A percentile compares a stretch with the other conserved stretches of the same genome.
These are phyloP conservation scores for Meloidogyne chitwoodi DNA, from an alignment of 1,140 invertebrate species.

Conservation along the genomic window DNA sequence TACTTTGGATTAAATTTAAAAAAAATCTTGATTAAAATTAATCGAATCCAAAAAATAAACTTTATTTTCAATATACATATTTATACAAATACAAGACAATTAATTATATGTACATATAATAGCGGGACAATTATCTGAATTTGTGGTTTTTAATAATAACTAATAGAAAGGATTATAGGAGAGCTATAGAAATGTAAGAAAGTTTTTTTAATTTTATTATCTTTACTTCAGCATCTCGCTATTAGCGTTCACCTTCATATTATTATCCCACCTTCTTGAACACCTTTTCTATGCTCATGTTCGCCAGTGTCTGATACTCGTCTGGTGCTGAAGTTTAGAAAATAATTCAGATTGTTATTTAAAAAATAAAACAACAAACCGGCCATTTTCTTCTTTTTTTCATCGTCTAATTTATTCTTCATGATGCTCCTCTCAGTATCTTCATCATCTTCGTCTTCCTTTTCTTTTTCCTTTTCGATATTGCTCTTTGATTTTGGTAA, in stretches of 20 bases:
- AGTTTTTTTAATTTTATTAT: neutral
- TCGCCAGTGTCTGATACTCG: neutral
- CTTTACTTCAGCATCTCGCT: neutral
- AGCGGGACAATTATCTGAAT: neutral
- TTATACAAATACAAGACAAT: neutral
- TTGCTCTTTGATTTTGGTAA: neutral
- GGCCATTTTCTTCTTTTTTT: neutral
- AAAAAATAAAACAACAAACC: neutral
- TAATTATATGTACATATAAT: neutral
- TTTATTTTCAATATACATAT: neutral
- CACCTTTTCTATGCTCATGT: neutral
- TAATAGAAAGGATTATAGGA: too few relatives aligned
- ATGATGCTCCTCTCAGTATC: neutral
- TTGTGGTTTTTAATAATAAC: neutral
- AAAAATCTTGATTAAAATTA: too few relatives aligned
- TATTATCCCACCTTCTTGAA: neutral
- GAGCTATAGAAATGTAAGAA: neutral
- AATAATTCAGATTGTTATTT: neutral
- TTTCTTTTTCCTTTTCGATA: neutral
- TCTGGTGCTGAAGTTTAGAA: neutral
- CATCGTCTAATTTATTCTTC: neutral
- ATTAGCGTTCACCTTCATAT: neutral
- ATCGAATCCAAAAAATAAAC: neutral
- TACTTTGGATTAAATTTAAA: too few relatives aligned
- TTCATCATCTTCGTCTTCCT: neutral